Conservation (phyloP, 2,888 invertebrate species). For the Salticus scenicus region DNA sequence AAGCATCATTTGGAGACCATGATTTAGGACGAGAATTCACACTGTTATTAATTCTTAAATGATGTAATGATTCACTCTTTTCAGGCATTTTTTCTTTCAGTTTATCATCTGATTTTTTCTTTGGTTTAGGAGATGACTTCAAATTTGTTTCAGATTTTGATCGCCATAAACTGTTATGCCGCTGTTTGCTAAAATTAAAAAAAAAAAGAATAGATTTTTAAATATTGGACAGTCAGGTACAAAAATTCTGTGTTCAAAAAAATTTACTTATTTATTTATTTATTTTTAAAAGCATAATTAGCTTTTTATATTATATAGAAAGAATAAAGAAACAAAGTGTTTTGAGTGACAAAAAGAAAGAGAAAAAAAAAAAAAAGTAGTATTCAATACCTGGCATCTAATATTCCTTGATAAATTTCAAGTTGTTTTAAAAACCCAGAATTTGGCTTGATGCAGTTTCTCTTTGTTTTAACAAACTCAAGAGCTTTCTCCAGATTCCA, state of each 20-base stretch:
- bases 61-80: constrained; percentile 64
- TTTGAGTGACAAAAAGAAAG: too few relatives aligned
- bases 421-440: constrained; percentile 94
- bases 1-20: constrained; percentile 84
- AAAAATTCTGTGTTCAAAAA: too few relatives aligned
- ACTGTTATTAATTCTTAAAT: constrained; percentile 71
- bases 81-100: constrained; percentile 61
- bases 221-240: not conserved
- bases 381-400: constrained; percentile 83
- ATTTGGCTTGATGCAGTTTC: constrained; percentile 97
- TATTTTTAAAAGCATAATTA: too few relatives aligned
- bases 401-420: constrained; percentile 95
- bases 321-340: too few relatives aligned
- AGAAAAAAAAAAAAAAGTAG: not conserved
- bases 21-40: constrained; percentile 81
- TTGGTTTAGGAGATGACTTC: constrained; percentile 70
- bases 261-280: too few relatives aligned
- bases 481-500: constrained; percentile 93
- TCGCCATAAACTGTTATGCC: constrained; percentile 88
- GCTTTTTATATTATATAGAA: too few relatives aligned
- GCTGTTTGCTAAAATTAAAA: constrained; percentile 89
- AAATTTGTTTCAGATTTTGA: constrained; percentile 88
- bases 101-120: constrained; percentile 70
- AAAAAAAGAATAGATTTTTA: not conserved
- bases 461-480: constrained; percentile 90